Evolutionary conservation across 2,888 invertebrate genomes (phyloP).

Genomic region (Spodoptera exigua): DNA sequence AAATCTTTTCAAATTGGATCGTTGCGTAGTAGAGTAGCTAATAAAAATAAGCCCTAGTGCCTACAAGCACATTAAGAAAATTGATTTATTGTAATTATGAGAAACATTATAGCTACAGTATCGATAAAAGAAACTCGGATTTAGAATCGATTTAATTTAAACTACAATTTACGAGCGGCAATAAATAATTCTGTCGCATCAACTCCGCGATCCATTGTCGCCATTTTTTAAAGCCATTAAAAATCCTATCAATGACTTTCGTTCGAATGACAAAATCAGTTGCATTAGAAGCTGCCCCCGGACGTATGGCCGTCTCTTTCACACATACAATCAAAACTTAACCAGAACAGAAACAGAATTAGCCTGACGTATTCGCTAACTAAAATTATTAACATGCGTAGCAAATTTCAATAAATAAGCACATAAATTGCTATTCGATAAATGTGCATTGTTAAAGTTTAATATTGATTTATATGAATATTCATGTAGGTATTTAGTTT

Average conservation of each 20-base stretch:
- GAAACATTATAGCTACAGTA: slow-evolving; percentile 77
- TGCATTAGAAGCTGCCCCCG: slow-evolving; percentile 70
- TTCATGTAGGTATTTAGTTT: slow-evolving; percentile 82
- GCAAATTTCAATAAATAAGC: slow-evolving; percentile 88
- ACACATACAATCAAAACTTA: slow-evolving; percentile 56
- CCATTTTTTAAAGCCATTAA: slow-evolving; percentile 87
- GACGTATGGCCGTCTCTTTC: slow-evolving; percentile 71
- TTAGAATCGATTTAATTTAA: slow-evolving; percentile 85
- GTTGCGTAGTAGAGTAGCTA: slow-evolving; percentile 20
- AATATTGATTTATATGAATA: slow-evolving; percentile 89
- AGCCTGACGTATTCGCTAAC: slow-evolving; percentile 67
- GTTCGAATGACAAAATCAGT: slow-evolving; percentile 81
- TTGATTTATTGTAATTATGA: slow-evolving; percentile 83
- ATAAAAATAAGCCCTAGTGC: slow-evolving; percentile 57
- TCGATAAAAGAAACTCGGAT: slow-evolving; percentile 76
- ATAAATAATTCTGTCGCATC: slow-evolving; percentile 83
- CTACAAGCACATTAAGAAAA: slow-evolving; percentile 62
- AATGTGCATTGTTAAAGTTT: slow-evolving; percentile 82
- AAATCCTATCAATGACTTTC: slow-evolving; percentile 85
- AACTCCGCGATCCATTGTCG: slow-evolving; percentile 83
- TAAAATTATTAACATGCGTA: slow-evolving; percentile 80
- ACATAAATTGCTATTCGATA: slow-evolving; percentile 87
- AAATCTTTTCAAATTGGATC: slow-evolving; percentile 17
- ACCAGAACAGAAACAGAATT: slow-evolving; percentile 71
- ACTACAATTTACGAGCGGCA: slow-evolving; percentile 84